Evolutionary conservation across 1,140 invertebrate genomes (phyloP).

Genomic region (Plutomurus gul): DNA sequence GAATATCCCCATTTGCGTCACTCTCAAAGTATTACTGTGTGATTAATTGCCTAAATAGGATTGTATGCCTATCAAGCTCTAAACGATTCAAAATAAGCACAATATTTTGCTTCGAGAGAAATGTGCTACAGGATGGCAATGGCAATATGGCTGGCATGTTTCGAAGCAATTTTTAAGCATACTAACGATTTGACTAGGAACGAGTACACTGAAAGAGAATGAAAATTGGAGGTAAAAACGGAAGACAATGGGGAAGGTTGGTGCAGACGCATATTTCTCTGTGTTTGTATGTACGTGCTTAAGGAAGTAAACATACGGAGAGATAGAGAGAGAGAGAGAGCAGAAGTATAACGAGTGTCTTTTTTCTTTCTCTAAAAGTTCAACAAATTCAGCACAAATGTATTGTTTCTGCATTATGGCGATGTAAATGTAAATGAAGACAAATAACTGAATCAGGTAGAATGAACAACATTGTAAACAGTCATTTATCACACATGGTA

Average conservation of each 20-base stretch:
- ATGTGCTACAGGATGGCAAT: no score
- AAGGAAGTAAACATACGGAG: not conserved
- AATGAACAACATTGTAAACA: slow-evolving; percentile 14
- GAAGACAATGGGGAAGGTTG: slow-evolving; percentile 4
- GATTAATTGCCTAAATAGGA: not conserved
- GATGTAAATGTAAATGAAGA: slow-evolving; percentile 24
- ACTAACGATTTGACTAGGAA: no score
- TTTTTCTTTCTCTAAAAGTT: no score
- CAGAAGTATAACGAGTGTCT: not conserved
- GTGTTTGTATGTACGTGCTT: not conserved
- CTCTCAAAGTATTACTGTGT: no score
- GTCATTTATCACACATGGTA: slow-evolving; percentile 24
- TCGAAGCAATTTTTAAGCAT: slow-evolving; percentile 3
- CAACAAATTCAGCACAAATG: not conserved
- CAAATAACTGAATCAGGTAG: slow-evolving; percentile 15
- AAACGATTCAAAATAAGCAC: no score
- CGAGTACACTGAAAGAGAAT: no score
- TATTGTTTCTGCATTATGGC: slow-evolving; percentile 4
- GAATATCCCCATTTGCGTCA: no score
- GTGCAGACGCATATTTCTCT: no score
- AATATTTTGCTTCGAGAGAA: no score
- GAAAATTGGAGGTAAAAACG: not conserved
- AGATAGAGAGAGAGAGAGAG: not conserved
- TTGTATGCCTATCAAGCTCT: no score
- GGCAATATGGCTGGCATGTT: no score